These are phyloP conservation scores for Ophraella communa DNA, from an alignment of 2,888 invertebrate species.

Conservation along the genomic window DNA sequence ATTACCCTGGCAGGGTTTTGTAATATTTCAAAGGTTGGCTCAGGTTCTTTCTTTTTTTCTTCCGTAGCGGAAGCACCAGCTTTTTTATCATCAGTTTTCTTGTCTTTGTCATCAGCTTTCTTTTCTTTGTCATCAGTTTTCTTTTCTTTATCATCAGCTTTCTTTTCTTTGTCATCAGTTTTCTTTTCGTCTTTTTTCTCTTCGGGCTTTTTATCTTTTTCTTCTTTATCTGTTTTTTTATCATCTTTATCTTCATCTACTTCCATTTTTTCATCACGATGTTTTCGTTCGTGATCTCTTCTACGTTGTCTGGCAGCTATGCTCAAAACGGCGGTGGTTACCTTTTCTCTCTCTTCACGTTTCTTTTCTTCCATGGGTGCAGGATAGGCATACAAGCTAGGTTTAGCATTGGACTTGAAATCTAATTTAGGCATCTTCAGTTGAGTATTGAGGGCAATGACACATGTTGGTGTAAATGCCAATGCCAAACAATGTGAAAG, in stretches of 20 bases:
- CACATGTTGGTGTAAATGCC: slow-evolving; percentile 94
- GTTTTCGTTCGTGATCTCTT: slow-evolving; percentile 75
- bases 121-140: slow-evolving; percentile 59
- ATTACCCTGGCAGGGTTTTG: slow-evolving; percentile 94
- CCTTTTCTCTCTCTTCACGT: slow-evolving; percentile 96
- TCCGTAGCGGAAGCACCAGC: slow-evolving; percentile 50
- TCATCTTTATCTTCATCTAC: slow-evolving; percentile 61
- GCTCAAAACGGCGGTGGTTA: slow-evolving; percentile 96
- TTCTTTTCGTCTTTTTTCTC: slow-evolving; percentile 56
- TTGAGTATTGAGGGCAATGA: slow-evolving; percentile 93
- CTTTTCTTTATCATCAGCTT: slow-evolving; percentile 48
- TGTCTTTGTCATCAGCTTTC: slow-evolving; percentile 64
- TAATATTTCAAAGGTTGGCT: slow-evolving; percentile 89
- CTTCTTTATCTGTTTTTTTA: slow-evolving; percentile 31
- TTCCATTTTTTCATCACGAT: slow-evolving; percentile 81
- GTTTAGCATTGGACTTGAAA: slow-evolving; percentile 89
- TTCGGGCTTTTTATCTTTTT: slow-evolving; percentile 50
- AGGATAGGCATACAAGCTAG: slow-evolving; percentile 95
- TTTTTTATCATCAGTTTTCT: slow-evolving; percentile 56
- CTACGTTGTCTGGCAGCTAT: slow-evolving; percentile 93
- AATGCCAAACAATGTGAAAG: slow-evolving; percentile 93
- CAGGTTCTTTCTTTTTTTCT: slow-evolving; percentile 81
- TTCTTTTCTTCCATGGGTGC: slow-evolving; percentile 98
- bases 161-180: slow-evolving; percentile 67
- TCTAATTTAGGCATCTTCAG: slow-evolving; percentile 93